Evolutionary conservation across 2,888 invertebrate species (phyloP).

Genomic region (Drosophila nr. fundita): DNA sequence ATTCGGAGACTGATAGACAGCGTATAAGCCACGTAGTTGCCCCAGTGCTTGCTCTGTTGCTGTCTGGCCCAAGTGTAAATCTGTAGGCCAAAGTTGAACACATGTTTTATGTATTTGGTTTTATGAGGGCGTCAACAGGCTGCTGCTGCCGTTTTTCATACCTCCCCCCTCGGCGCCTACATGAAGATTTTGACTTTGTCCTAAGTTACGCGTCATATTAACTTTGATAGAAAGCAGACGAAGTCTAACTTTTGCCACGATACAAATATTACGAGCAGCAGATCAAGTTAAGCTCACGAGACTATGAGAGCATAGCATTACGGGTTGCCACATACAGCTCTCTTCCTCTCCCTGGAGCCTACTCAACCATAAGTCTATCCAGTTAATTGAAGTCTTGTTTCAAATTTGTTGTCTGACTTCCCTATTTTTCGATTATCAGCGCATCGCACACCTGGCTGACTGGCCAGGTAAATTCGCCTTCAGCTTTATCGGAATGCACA

Average conservation of each 20-base stretch:
- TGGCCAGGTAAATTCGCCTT: slow-evolving; percentile 35
- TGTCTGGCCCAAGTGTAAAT: slow-evolving; percentile 56
- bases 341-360: not conserved
- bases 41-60: slow-evolving; percentile 24
- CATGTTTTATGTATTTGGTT: slow-evolving; percentile 61
- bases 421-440: not conserved
- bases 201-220: slow-evolving; percentile 32
- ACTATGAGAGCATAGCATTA: slow-evolving; percentile 23
- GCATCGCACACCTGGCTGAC: slow-evolving; percentile 15
- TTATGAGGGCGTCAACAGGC: slow-evolving; percentile 57
- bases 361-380: not conserved
- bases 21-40: slow-evolving; percentile 43
- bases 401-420: slow-evolving; percentile 12
- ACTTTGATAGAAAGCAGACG: slow-evolving; percentile 24
- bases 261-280: slow-evolving; percentile 7
- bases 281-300: slow-evolving; percentile 9
- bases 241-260: slow-evolving; percentile 34
- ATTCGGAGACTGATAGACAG: slow-evolving; percentile 17
- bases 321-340: not conserved
- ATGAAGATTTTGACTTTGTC: slow-evolving; percentile 35
- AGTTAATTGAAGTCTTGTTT: slow-evolving; percentile 19
- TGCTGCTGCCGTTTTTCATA: not conserved
- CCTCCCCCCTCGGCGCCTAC: not conserved
- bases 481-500: slow-evolving; percentile 25
- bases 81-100: slow-evolving; percentile 54